Base-by-base conservation (phyloP, 1,140 invertebrate genomes). In the Bactericera cockerelli region DNA sequence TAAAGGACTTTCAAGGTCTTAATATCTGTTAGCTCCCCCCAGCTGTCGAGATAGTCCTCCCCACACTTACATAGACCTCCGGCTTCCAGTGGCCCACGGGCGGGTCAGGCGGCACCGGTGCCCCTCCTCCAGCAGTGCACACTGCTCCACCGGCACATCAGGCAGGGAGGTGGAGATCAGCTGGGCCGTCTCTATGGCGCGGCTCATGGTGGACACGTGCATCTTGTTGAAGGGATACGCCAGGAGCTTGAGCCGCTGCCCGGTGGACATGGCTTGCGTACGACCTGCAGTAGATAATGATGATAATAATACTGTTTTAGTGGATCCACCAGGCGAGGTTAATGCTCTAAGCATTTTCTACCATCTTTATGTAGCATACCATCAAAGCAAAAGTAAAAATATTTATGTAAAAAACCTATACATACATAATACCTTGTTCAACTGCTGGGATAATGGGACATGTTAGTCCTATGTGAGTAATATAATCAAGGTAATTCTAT, bases 61-160 rank as follows among this genome's bases (percentile, higher is more conserved):
- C n/a, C n/a, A n/a, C n/a, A 69, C 75, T 79, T 76, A 91, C 89
- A 74, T 81, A 76, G 66, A 73, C 71, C 69, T 89, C 88, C 1
- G 92, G 87, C 69, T 78, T 83, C 91, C 93, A 98, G 66, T 81
- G 77, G 1, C 83, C 82, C 0, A 87, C 75, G 0, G 89, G 85
- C 1, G 96, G 96, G 67, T 98, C 94, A 0, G 93, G 93, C 6
- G 92, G 92, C 66, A 93, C 84, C 0, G 96, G 96, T 1, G 90
- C 87, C 96, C 97, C 74, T 98, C 93, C 67, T 90, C 81, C n/a
- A 97, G 70, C 38, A 95, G 74, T 61, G 84, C 78, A 68, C 82
- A 83, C 63, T 83, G 75, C 56, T 79, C 74, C 26, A 81, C 72
- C 19, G 78, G 71, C 53, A 83, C 66, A 61, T 70, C 42, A 0